Base-by-base conservation (phyloP, 2,797 vertebrate species). In the Gouania willdenowi region DNA sequence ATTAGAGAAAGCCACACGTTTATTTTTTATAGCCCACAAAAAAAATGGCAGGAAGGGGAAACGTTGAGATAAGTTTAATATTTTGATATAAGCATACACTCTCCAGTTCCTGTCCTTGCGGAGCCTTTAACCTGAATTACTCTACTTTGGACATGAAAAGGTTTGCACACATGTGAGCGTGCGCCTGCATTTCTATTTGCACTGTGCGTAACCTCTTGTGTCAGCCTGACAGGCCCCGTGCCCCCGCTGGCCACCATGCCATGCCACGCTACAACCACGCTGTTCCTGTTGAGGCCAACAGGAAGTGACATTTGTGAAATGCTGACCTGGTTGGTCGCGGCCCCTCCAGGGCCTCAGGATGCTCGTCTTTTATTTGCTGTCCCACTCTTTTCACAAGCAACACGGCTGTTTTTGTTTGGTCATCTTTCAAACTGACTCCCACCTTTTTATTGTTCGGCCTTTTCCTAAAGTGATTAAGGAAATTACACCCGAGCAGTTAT, bases 231-330 rank as follows among this genome's bases (percentile, higher is more conserved):
- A 77, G 74, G 57, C 50, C 19, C 19, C 28, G 41, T 27, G 48
- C 74, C 58, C 77, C 82, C 53, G 37, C 62, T 48, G 73, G 77
- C 69, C 66, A 75, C 55, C 51, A 41, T 63, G 69, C 66, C 67
- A 64, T n/a, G 48, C 67, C 67, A 62, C 30, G 27, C 66, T 80
- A 69, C 57, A n/a, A 50, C 66, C 74, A 66, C 27, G 28, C 64
- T 83, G 69, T 60, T 75, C 68, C 62, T 8, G 21, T 54, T 66
- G 76, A 82, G 62, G 64, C 72, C 67, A 53, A 85, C 60, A 79
- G 78, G 80, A 84, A 77, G 75, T 73, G 88, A 85, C 82, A 82
- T 62, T 49, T 74, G 41, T 77, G 71, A 83, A 88, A 82, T 72
- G 82, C 87, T 88, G 88, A 88, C 77, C 84, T 74, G 64, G 74